Base-by-base conservation (phyloP, 2,888 invertebrate species). In the Strigamia crassipes region DNA sequence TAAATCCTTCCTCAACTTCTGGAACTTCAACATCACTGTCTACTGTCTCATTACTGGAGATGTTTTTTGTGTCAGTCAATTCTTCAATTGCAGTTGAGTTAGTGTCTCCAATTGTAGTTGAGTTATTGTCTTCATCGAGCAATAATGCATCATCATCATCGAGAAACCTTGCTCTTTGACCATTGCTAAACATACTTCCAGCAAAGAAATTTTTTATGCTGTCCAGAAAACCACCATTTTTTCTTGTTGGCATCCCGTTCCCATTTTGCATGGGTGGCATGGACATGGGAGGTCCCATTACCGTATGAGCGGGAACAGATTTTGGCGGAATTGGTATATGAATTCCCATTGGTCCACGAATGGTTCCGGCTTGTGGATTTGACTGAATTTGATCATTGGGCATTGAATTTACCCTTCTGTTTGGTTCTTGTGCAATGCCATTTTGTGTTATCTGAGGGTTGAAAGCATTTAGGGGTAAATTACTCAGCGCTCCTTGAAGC, bases 341-440 rank as follows among this genome's bases (percentile, higher is more conserved):
- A n/a, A 80, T 80, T 21, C 80, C 80, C 80, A 80, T 80, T 18
- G 80, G 80, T 46, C 80, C 80, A 2, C 21, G 80, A 46, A 80
- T 80, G 18, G 73, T 31, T 8, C 78, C 78, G 1, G 34, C 6
- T 73, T 73, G 73, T 31, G 12, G 42, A 15, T 46, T 46, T 2
- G 15, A 46, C 42, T 6, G 3, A 8, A 12, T 13, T 46, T 3
- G 42, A 15, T 46, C 42, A 12, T 13, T 15, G 42, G 42, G 42
- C 12, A 46, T 46, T 12, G 42, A 3, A 15, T 46, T 46, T 12
- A 46, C 42, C 10, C 42, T 46, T 46, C 42, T 46, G 42, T 46
- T 46, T 46, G 42, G 42, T 46, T 46, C 42, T 46, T 2, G 6
- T 8, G 42, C 12, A 46, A 15, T 15, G 15, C 12, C 15, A 15